Conservation (phyloP, 2,113 vertebrate species). For the Cavia aperea region DNA sequence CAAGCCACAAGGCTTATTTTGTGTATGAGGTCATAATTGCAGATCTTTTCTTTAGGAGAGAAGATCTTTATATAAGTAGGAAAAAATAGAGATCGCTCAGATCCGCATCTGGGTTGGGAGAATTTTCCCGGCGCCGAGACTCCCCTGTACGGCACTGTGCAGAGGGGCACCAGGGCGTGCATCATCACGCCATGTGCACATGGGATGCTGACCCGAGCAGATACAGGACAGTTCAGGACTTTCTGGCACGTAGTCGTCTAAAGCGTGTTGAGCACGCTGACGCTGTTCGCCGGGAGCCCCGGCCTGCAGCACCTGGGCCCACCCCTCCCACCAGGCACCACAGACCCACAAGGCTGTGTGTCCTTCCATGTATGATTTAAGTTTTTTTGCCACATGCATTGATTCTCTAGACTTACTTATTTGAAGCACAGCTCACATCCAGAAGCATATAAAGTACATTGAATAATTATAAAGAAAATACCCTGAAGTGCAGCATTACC, state of each 20-base stretch:
- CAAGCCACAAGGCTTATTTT: not conserved
- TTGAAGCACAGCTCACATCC: not conserved
- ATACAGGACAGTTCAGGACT: not conserved
- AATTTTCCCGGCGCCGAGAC: not conserved
- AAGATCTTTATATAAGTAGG: not conserved
- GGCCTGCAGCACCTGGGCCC: accelerated
- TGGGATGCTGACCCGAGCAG: not conserved
- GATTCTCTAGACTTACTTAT: not conserved
- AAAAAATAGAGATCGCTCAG: not conserved
- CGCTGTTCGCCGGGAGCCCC: accelerated
- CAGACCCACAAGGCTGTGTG: accelerated
- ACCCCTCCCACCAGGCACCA: too few relatives aligned
- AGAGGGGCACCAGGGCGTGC: not conserved
- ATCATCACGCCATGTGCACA: too few relatives aligned
- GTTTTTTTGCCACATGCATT: not conserved
- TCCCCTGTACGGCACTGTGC: not conserved
- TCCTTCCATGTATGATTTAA: not conserved
- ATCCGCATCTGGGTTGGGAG: not conserved
- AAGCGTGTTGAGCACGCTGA: accelerated
- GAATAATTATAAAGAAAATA: not conserved
- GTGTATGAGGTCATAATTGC: not conserved
- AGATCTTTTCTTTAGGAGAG: not conserved
- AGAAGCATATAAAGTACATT: not conserved
- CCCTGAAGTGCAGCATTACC: too few relatives aligned
- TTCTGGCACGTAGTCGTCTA: not conserved